These are phyloP conservation scores for Girardinichthys multiradiatus DNA, from an alignment of 2,113 vertebrate species.

Conservation along the genomic window DNA sequence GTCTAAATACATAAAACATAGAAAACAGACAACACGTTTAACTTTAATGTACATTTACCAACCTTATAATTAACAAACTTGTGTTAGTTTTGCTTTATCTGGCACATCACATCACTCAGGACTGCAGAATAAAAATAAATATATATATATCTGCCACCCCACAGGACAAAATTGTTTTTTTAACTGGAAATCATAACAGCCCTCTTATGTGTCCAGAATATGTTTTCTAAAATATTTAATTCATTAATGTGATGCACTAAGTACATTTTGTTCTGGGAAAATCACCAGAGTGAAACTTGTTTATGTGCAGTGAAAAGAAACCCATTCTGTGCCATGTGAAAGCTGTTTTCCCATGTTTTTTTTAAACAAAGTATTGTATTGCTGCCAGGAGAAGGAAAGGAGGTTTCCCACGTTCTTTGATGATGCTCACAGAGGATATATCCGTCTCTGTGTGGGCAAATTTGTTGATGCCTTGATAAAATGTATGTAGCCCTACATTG, in stretches of 20 bases:
- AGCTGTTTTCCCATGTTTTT: background rate
- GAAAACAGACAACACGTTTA: too few relatives aligned
- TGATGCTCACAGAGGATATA: conserved; percentile 56
- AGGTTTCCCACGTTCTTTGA: conserved; percentile 66
- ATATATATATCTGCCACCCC: background rate
- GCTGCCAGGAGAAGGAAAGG: conserved; percentile 53
- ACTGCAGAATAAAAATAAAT: background rate
- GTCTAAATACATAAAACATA: too few relatives aligned
- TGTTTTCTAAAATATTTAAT: background rate
- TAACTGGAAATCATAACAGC: too few relatives aligned
- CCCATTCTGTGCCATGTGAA: background rate
- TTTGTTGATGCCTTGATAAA: conserved; percentile 59
- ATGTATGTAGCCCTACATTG: conserved; percentile 44
- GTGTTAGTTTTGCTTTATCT: too few relatives aligned
- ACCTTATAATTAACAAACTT: too few relatives aligned
- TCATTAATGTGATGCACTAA: background rate
- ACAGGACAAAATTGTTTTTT: background rate
- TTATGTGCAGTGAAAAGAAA: background rate
- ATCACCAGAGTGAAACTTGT: background rate
- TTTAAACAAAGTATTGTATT: conserved; percentile 9
- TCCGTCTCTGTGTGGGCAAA: conserved; percentile 66
- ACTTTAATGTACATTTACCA: too few relatives aligned
- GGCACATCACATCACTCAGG: too few relatives aligned
- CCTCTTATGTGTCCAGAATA: too few relatives aligned
- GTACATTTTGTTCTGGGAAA: background rate